Conservation (phyloP, 2,888 invertebrate genomes). For the Carterocephalus palaemon region DNA sequence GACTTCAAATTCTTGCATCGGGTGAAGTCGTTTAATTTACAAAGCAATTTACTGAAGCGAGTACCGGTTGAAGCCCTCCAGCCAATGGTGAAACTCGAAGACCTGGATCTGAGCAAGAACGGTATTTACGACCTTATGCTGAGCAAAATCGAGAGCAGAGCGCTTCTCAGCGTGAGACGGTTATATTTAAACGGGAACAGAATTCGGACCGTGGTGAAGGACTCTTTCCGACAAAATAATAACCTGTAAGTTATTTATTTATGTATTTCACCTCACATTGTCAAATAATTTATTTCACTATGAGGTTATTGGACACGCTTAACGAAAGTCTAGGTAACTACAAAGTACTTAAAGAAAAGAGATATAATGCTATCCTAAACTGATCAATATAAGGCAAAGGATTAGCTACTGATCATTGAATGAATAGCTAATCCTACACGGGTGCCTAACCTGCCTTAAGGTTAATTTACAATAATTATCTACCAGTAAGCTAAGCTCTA, state of each 20-base stretch:
- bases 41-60: slow-evolving; percentile 62
- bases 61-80: slow-evolving; percentile 61
- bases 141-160: slow-evolving; percentile 45
- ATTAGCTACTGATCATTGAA: too few species aligned
- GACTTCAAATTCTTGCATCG: slow-evolving; percentile 59
- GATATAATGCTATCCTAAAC: too few species aligned
- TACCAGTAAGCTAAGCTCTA: too few species aligned
- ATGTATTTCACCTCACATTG: too few species aligned
- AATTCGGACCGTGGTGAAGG: slow-evolving; percentile 60
- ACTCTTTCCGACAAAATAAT: slow-evolving; percentile 60
- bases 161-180: slow-evolving; percentile 53
- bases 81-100: slow-evolving; percentile 58
- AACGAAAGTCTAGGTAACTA: too few species aligned
- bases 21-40: slow-evolving; percentile 65
- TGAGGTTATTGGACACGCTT: too few species aligned
- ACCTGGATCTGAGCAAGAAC: slow-evolving; percentile 74
- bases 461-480: too few species aligned
- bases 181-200: slow-evolving; percentile 73
- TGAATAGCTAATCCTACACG: too few species aligned
- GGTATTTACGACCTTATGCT: slow-evolving; percentile 58
- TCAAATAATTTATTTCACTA: too few species aligned
- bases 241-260: slow-evolving; percentile 56
- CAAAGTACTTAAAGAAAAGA: too few species aligned
- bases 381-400: too few species aligned
- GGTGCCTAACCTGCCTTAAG: too few species aligned